phyloP scores from a whole-genome alignment of 2,797 vertebrate genomes.

The Knipowitschia caucasica region DNA sequence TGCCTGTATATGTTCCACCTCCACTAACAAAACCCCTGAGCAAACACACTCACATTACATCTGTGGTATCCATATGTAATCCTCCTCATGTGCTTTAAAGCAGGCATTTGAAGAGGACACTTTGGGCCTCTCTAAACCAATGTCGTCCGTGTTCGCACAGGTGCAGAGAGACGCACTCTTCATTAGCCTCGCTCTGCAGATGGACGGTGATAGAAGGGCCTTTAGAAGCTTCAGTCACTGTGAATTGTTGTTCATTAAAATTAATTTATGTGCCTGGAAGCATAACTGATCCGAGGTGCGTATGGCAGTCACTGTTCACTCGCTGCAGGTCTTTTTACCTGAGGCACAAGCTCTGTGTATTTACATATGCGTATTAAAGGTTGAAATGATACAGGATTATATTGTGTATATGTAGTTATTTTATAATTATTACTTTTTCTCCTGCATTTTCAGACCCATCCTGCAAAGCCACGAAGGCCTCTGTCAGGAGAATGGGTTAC shows the following conservation, averaged over 20 bases:
- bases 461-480: no score
- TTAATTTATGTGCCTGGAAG: constrained; percentile 90
- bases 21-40: neutral
- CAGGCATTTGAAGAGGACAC: constrained; percentile 1
- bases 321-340: constrained; percentile 58
- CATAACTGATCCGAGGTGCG: constrained; percentile 73
- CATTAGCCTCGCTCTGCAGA: constrained; percentile 69
- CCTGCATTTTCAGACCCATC: no score
- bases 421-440: no score
- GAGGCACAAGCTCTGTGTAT: constrained; percentile 41
- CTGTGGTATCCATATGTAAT: neutral
- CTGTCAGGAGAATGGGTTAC: no score
- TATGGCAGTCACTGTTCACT: constrained; percentile 66
- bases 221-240: constrained; percentile 92
- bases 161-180: constrained; percentile 65
- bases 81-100: neutral
- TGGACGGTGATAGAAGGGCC: constrained; percentile 70
- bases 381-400: no score
- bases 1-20: no score
- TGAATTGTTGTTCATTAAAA: constrained; percentile 95
- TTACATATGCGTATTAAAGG: constrained; percentile 23
- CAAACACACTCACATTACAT: no score
- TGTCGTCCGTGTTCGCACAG: constrained; percentile 29
- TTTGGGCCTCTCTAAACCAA: constrained; percentile 17
- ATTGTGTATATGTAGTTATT: no score